A percentile compares a stretch with the other conserved stretches of the same genome.
Evolutionary conservation across 1,140 invertebrate species (phyloP).

Genomic region (Patella vulgata): DNA sequence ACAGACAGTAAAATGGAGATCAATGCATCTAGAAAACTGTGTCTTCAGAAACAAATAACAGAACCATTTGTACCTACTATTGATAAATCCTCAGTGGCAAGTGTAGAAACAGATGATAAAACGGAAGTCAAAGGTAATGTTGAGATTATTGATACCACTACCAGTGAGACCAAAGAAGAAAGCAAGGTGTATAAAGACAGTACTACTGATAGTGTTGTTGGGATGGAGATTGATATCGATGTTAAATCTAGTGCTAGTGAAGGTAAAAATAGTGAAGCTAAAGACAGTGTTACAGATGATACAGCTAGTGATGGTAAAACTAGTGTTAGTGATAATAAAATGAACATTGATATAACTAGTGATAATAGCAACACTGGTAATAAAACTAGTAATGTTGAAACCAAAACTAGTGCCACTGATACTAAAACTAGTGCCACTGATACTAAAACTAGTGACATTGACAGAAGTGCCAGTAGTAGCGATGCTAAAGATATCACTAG

Average conservation of each 20-base stretch:
- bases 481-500: too few relatives aligned
- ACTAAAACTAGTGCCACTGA: neutral
- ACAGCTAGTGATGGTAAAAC: neutral
- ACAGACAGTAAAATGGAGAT: slow-evolving; percentile 10
- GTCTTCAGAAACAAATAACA: slow-evolving; percentile 17
- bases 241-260: neutral
- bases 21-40: neutral
- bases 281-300: slow-evolving; percentile 5
- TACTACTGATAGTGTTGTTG: neutral
- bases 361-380: too few relatives aligned
- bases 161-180: neutral
- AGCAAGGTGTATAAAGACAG: neutral
- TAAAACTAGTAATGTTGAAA: neutral
- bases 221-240: neutral
- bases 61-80: slow-evolving; percentile 9
- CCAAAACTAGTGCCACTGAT: neutral
- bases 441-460: neutral
- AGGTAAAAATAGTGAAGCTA: neutral
- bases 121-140: neutral
- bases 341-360: neutral
- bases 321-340: neutral
- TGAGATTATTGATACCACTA: slow-evolving; percentile 1
- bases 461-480: neutral
- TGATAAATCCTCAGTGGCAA: neutral
- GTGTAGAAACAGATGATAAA: neutral